phyloP scores from a whole-genome alignment of 1,140 invertebrate species.

The Chymomyza costata region DNA sequence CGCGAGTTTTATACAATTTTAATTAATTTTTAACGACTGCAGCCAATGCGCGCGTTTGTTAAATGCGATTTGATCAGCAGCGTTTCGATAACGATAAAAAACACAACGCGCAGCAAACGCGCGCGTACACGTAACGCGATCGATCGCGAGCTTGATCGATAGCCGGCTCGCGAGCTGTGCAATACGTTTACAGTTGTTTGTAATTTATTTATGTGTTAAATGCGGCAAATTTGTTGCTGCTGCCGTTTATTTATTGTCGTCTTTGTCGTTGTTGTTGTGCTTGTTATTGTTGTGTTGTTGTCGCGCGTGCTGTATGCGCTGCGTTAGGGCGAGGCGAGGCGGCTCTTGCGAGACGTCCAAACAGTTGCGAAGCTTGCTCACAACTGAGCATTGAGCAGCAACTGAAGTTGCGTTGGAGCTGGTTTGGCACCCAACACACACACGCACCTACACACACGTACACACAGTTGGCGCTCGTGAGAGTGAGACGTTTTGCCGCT shows the following conservation, averaged over 20 bases:
- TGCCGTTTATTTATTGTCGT: not conserved
- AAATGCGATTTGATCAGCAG: conserved; percentile 3
- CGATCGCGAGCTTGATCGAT: no score
- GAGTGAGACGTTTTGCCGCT: conserved; percentile 10
- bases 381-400: conserved; percentile 26
- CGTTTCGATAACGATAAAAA: conserved; percentile 20
- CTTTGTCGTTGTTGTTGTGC: conserved; percentile 7
- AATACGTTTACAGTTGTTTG: no score
- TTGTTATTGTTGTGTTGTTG: conserved; percentile 33
- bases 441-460: no score
- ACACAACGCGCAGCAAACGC: conserved; percentile 22
- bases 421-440: no score
- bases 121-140: conserved; percentile 21
- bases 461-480: not conserved
- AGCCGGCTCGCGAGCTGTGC: no score
- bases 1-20: conserved; percentile 33
- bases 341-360: conserved; percentile 26
- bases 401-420: not conserved
- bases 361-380: conserved; percentile 47
- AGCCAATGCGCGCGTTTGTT: conserved; percentile 12
- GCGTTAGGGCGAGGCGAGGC: conserved; percentile 26
- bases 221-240: conserved; percentile 11
- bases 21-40: conserved; percentile 64
- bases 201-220: not conserved
- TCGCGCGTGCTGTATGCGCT: conserved; percentile 23